A percentile compares a stretch with the other conserved stretches of the same genome.
phyloP scores from a whole-genome alignment of 2,113 vertebrate genomes.

The Falco punctatus region DNA sequence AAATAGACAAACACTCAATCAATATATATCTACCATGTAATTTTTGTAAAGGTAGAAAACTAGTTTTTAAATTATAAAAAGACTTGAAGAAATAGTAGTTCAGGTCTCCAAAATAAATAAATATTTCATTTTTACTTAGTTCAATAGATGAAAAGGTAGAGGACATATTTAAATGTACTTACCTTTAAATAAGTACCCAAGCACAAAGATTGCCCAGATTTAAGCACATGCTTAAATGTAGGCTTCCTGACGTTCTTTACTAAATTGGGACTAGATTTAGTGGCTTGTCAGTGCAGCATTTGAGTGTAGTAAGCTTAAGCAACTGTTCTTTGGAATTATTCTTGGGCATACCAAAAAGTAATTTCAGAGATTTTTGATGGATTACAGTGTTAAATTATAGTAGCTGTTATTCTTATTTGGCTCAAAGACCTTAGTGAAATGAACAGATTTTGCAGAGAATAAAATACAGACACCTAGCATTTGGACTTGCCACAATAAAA shows the following conservation, averaged over 20 bases:
- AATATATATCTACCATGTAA: neutral
- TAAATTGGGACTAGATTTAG: constrained; percentile 32
- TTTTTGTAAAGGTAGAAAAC: neutral
- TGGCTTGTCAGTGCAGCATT: neutral
- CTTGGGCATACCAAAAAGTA: constrained; percentile 9
- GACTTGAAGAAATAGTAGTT: neutral
- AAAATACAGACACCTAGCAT: neutral
- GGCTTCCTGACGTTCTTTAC: constrained; percentile 1
- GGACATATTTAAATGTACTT: neutral
- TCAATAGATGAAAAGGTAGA: neutral
- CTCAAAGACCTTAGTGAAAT: neutral
- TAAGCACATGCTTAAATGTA: neutral
- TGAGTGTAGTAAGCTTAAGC: constrained; percentile 12
- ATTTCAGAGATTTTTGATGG: constrained; percentile 43
- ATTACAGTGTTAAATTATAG: constrained; percentile 22
- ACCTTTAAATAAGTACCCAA: neutral
- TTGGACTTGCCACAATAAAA: neutral
- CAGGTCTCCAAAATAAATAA: neutral
- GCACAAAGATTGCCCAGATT: neutral
- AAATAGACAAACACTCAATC: neutral
- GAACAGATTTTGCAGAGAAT: neutral
- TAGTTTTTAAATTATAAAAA: neutral
- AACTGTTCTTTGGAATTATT: constrained; percentile 32
- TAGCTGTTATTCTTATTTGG: neutral
- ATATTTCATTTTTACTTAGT: neutral